phyloP scores from a whole-genome alignment of 2,113 vertebrate genomes.

The Spheniscus mendiculus region DNA sequence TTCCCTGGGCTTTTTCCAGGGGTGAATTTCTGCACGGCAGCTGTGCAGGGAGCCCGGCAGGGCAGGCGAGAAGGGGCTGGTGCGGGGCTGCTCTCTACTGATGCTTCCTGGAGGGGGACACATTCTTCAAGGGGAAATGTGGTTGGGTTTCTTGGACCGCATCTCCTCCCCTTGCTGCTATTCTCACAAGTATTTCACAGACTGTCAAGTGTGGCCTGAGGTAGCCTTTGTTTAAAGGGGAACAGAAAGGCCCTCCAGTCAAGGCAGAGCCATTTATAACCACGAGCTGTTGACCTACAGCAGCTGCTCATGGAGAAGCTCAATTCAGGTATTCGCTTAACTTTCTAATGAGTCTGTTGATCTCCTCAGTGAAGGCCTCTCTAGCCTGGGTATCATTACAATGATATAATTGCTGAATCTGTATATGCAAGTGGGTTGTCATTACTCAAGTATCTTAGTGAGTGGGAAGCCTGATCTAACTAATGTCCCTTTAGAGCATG shows the following conservation, averaged over 20 bases:
- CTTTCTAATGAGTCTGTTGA: not conserved
- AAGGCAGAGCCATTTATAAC: not conserved
- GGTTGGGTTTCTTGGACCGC: constrained; percentile 19
- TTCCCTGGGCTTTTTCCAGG: not conserved
- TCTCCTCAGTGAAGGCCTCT: not conserved
- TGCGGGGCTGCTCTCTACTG: not conserved
- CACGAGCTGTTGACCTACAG: not conserved
- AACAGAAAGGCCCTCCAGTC: not conserved
- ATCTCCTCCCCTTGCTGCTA: constrained; percentile 22
- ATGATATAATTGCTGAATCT: not conserved
- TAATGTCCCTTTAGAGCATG: not conserved
- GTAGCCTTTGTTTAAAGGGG: not conserved
- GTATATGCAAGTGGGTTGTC: not conserved
- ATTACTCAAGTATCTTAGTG: not conserved
- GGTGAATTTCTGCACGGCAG: not conserved
- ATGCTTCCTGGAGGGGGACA: not conserved
- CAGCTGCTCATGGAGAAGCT: constrained; percentile 13
- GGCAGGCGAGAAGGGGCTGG: not conserved
- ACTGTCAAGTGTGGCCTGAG: not conserved
- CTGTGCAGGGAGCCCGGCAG: not conserved
- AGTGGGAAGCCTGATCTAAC: not conserved
- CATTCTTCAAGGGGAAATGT: constrained; percentile 10
- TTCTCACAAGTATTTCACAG: constrained; percentile 3
- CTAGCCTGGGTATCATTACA: not conserved
- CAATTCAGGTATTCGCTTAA: constrained; percentile 7